Conservation (phyloP, 2,888 invertebrate genomes). For the Acleris holmiana region DNA sequence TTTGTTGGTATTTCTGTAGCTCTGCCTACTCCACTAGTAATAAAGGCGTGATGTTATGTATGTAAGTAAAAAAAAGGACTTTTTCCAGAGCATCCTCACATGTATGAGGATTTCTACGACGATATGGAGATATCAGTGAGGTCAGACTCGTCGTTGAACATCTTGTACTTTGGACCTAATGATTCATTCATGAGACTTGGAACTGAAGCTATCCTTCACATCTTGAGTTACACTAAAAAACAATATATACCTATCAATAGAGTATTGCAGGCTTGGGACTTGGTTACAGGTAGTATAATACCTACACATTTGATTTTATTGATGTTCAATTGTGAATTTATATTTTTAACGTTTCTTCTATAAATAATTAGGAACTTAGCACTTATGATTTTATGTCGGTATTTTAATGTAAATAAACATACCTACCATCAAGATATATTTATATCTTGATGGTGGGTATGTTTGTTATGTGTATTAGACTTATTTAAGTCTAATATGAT, state of each 20-base stretch:
- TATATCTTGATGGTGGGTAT: too few species aligned
- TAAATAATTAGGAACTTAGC: too few species aligned
- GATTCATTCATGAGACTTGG: conserved; percentile 71
- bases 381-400: too few species aligned
- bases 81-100: conserved; percentile 48
- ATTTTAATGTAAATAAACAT: too few species aligned
- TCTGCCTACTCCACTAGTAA: too few species aligned
- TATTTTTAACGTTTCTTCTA: too few species aligned
- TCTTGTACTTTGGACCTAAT: conserved; percentile 72
- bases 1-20: too few species aligned
- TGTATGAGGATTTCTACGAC: conserved; percentile 72
- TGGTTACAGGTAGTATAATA: conserved; percentile 71
- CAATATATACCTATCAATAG: conserved; percentile 66
- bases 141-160: conserved; percentile 68
- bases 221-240: conserved; percentile 63
- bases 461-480: too few species aligned
- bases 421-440: too few species aligned
- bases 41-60: too few species aligned
- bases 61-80: too few species aligned
- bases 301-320: not conserved
- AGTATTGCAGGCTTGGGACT: conserved; percentile 71
- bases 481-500: too few species aligned
- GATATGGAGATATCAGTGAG: conserved; percentile 64
- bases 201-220: conserved; percentile 69
- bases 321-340: not conserved